Percentiles rank a stretch among this genome's conserved stretches.
phyloP scores from a whole-genome alignment of 2,888 invertebrate genomes.

The Morpho helenor region DNA sequence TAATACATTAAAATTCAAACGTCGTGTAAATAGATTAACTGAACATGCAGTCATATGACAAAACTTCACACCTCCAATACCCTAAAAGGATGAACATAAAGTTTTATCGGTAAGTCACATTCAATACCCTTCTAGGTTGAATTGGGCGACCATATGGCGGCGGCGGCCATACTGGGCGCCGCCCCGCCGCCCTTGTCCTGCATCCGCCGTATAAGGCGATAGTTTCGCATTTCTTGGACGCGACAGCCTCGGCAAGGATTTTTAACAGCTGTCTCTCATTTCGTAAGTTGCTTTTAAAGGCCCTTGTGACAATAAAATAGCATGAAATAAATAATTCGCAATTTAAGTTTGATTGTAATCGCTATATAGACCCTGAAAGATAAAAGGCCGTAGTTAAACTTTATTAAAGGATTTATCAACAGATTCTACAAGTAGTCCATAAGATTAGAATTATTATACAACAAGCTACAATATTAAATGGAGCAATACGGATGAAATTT shows the following conservation, averaged over 20 bases:
- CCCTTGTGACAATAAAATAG: not conserved
- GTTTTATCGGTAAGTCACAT: constrained; percentile 15
- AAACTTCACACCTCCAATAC: not conserved
- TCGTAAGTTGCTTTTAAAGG: not conserved
- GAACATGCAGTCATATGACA: no score
- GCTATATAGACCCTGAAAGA: no score
- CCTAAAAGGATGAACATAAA: constrained; percentile 7
- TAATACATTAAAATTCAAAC: no score
- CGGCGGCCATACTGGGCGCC: constrained; percentile 25
- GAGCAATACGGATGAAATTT: no score
- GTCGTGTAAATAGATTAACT: no score
- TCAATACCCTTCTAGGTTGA: constrained; percentile 18
- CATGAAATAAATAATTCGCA: no score
- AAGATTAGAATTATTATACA: no score
- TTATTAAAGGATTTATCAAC: no score
- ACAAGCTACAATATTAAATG: no score
- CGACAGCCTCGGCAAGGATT: constrained; percentile 18
- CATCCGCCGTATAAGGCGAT: constrained; percentile 27
- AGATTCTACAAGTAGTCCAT: no score
- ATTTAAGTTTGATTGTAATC: no score
- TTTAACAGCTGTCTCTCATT: constrained; percentile 16
- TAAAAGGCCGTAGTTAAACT: no score
- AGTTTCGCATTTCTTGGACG: constrained; percentile 13
- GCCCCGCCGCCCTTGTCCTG: constrained; percentile 37
- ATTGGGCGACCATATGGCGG: constrained; percentile 27